Evolutionary conservation across 2,888 invertebrate species (phyloP).

Genomic region (Nymphalis urticae): DNA sequence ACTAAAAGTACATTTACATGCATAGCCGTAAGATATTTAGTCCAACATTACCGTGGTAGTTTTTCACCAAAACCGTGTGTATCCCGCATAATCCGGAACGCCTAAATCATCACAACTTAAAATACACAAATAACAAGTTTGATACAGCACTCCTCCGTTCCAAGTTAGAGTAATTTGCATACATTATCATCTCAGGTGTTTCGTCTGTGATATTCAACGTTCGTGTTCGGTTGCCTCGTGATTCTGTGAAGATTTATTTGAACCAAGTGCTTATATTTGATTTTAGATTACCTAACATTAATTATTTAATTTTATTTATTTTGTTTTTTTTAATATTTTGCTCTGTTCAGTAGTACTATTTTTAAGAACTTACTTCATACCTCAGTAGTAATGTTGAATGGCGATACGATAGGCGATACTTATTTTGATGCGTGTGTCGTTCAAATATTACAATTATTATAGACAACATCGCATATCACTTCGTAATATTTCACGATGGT

Average conservation of each 20-base stretch:
- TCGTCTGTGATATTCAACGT: slow-evolving; percentile 33
- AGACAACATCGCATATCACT: too few species aligned
- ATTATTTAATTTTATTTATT: not conserved
- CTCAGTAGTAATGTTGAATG: too few species aligned
- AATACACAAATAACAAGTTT: slow-evolving; percentile 81
- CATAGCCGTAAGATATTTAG: not conserved
- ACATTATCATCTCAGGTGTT: slow-evolving; percentile 80
- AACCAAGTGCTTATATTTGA: slow-evolving; percentile 1
- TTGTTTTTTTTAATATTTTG: not conserved
- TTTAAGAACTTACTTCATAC: not conserved
- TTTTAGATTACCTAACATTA: not conserved
- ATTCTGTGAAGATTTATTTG: slow-evolving; percentile 23
- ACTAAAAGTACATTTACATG: too few species aligned
- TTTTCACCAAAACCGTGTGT: slow-evolving; percentile 40
- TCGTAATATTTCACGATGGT: too few species aligned
- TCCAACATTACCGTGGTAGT: not conserved
- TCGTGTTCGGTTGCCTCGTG: slow-evolving; percentile 30
- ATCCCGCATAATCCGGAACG: slow-evolving; percentile 52
- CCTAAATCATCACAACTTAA: slow-evolving; percentile 75
- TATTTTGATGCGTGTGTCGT: too few species aligned
- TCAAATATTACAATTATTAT: too few species aligned
- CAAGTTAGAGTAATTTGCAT: slow-evolving; percentile 78
- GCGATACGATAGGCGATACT: too few species aligned
- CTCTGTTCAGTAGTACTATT: not conserved
- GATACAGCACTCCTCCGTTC: slow-evolving; percentile 66